These are phyloP conservation scores for Mactra quadrangularis DNA, from an alignment of 1,140 invertebrate species.

Conservation along the genomic window DNA sequence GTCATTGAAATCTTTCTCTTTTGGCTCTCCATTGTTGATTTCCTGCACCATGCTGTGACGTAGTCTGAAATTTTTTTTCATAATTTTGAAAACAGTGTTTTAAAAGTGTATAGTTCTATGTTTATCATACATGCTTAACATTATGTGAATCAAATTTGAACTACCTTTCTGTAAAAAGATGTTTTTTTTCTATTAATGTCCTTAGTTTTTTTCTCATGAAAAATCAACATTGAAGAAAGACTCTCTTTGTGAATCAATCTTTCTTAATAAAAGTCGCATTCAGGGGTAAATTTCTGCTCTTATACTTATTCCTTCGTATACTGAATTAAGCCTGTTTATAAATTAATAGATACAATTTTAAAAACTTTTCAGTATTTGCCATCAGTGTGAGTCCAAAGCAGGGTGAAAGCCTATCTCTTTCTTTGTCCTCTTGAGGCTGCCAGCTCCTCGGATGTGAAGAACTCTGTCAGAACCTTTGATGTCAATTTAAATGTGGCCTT, in stretches of 20 bases:
- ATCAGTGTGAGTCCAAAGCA: conserved; percentile 4
- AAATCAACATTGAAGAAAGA: conserved; percentile 10
- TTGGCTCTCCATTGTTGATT: not conserved
- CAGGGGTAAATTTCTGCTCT: conserved; percentile 13
- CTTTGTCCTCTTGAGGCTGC: conserved; percentile 20
- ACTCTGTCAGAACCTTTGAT: conserved; percentile 1
- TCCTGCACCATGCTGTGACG: conserved; percentile 6
- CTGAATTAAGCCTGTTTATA: conserved; percentile 16
- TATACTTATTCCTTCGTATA: conserved; percentile 1
- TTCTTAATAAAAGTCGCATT: too few relatives aligned
- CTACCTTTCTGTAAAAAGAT: conserved; percentile 12
- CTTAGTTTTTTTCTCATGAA: not conserved
- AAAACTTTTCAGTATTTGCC: conserved; percentile 17
- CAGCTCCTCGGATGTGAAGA: conserved; percentile 13
- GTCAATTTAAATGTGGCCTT: too few relatives aligned
- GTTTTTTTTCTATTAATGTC: not conserved
- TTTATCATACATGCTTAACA: conserved; percentile 13
- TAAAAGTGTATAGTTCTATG: conserved; percentile 16
- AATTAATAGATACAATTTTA: conserved; percentile 10
- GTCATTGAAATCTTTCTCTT: conserved; percentile 16
- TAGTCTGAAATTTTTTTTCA: conserved; percentile 14
- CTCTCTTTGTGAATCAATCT: too few relatives aligned
- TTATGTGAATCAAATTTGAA: conserved; percentile 20
- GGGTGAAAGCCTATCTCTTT: conserved; percentile 10
- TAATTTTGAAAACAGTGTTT: conserved; percentile 5